A percentile compares a stretch with the other conserved stretches of the same genome.
Conservation (phyloP, 2,888 invertebrate species). For the Hydraecia micacea region DNA sequence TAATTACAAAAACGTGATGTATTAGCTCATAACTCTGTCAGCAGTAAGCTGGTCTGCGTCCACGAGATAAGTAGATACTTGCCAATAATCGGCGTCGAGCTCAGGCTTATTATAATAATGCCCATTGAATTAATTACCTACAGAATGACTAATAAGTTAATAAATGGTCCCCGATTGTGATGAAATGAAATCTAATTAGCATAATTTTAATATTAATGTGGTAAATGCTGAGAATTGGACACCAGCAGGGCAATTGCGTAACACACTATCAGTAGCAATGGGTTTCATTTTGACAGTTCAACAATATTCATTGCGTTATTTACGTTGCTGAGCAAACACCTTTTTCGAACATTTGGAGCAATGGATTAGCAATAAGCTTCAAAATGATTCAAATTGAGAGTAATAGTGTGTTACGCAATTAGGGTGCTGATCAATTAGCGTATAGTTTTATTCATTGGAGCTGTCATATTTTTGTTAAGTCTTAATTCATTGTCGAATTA, state of each 20-base stretch:
- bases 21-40: constrained; percentile 8
- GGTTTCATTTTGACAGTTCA: too few relatives aligned
- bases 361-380: too few relatives aligned
- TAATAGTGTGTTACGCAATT: too few relatives aligned
- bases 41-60: constrained; percentile 37
- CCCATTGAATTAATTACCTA: constrained; percentile 60
- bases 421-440: constrained; percentile 28
- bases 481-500: background rate
- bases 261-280: too few relatives aligned
- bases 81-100: constrained; percentile 39
- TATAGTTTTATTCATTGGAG: constrained; percentile 6
- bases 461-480: background rate
- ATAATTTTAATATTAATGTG: constrained; percentile 55
- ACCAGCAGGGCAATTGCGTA: too few relatives aligned
- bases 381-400: too few relatives aligned
- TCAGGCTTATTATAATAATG: constrained; percentile 42
- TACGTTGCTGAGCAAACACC: too few relatives aligned
- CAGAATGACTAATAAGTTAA: constrained; percentile 53
- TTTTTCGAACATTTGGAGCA: too few relatives aligned
- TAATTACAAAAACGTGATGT: background rate
- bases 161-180: constrained; percentile 58
- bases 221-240: constrained; percentile 35
- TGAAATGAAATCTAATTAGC: constrained; percentile 52
- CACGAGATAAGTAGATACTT: constrained; percentile 44
- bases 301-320: too few relatives aligned